Evolutionary conservation across 2,888 invertebrate species (phyloP), one percentile per base, ranked within the genome.

Genomic region (Tyria jacobaeae): DNA sequence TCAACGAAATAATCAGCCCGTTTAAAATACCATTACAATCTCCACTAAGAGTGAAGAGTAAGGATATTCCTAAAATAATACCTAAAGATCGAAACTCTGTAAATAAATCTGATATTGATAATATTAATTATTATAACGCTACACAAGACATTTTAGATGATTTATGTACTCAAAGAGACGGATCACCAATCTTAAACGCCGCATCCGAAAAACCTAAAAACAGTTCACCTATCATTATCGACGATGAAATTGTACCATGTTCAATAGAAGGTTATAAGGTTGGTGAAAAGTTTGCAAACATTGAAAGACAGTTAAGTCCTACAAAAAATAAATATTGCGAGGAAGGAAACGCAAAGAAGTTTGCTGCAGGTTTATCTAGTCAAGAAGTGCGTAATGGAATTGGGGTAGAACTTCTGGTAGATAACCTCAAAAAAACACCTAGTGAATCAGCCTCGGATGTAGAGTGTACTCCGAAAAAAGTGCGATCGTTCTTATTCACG

Each of bases 91-190:
- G 71, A 68, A 44, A 54, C 14, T 53, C 51, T 58, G 57, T 41
- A 64, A 62, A 54, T 51, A 72, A 70, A 62, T 44, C 59, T 41
- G 65, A 62, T 44, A 62, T n/a, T n/a, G 64, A 68, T 31, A 80
- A 85, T 50, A 79, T 85, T 24, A 86, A 86, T 64, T 92, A 88
- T 77, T 93, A 94, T 72, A 75, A 79, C 41, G 80, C 83, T 9
- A 94, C 93, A 9, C 93, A 94, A 82, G 91, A 93, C 25, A 75
- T 94, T 64, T 76, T 81, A 15, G 71, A 86, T 34, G 93, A 93
- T 67, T 78, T 93, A 54, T 90, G 86, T 66, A 79, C 90, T 24
- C 92, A 92, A 80, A 80, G 60, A 75, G 70, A 79, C 48, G 44
- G 56, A 2, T 69, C 78, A 12, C 64, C 73, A 2, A 54, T 60